These are phyloP conservation scores for Anser cygnoides DNA, from an alignment of 2,113 vertebrate genomes.

Conservation along the genomic window DNA sequence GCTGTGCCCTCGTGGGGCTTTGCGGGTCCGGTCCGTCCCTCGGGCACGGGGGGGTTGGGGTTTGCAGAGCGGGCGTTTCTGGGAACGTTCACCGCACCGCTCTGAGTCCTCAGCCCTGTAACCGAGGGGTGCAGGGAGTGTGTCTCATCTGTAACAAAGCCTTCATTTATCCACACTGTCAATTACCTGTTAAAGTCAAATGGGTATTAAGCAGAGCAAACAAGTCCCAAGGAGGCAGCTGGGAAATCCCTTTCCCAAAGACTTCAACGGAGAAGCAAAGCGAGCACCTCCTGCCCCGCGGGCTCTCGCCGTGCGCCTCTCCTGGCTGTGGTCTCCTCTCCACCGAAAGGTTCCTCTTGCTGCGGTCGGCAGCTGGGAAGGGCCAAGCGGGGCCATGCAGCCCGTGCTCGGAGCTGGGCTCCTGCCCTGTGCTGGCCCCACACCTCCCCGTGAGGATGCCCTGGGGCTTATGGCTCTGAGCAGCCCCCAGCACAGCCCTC, in stretches of 20 bases:
- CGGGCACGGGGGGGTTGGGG: not conserved
- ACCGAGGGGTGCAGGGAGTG: not conserved
- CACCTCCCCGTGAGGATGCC: not conserved
- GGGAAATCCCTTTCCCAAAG: not conserved
- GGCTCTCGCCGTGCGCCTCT: rapidly evolving
- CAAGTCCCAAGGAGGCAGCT: not conserved
- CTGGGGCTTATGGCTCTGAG: not conserved
- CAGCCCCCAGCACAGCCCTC: not conserved
- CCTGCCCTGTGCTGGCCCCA: not conserved
- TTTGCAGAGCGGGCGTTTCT: not conserved
- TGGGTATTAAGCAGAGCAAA: not conserved
- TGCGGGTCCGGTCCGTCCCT: not conserved
- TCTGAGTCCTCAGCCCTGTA: not conserved
- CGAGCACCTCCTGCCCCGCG: rapidly evolving
- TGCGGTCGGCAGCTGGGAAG: rapidly evolving
- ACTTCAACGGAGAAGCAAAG: not conserved
- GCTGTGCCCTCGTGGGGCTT: not conserved
- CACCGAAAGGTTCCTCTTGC: rapidly evolving
- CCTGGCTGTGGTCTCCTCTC: not conserved
- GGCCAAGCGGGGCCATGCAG: rapidly evolving
- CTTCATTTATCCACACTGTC: not conserved
- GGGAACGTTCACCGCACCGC: not conserved
- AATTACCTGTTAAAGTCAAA: not conserved
- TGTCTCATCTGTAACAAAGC: not conserved
- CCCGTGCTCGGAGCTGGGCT: not conserved